These are phyloP conservation scores for Gulo gulo DNA, from an alignment of 2,113 vertebrate species.

Conservation along the genomic window DNA sequence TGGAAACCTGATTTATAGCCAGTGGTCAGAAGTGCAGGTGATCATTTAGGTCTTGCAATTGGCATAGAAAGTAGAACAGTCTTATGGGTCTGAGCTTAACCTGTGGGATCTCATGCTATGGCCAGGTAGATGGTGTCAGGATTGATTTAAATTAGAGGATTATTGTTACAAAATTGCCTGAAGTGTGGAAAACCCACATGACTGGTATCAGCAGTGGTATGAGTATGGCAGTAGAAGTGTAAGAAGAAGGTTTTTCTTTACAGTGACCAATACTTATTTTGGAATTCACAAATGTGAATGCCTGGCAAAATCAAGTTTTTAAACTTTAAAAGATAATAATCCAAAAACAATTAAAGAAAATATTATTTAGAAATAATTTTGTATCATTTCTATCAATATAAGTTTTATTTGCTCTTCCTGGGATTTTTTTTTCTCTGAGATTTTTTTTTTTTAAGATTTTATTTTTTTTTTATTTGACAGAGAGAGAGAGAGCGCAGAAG, in stretches of 20 bases:
- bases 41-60: background rate
- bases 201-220: background rate
- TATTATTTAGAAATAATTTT: background rate
- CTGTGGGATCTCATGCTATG: background rate
- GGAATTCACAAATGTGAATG: background rate
- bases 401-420: background rate
- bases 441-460: background rate
- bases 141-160: background rate
- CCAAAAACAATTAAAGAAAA: background rate
- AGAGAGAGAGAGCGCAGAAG: background rate
- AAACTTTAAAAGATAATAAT: background rate
- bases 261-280: background rate
- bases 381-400: background rate
- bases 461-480: background rate
- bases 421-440: background rate
- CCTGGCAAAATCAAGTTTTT: background rate
- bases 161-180: too few relatives aligned
- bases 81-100: background rate
- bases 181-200: background rate
- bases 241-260: background rate
- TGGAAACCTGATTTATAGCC: background rate
- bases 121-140: background rate
- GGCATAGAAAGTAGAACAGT: background rate
- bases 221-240: background rate
- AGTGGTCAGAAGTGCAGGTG: background rate